These are phyloP conservation scores for Drosophila robusta DNA, from an alignment of 2,888 invertebrate species.

Conservation along the genomic window DNA sequence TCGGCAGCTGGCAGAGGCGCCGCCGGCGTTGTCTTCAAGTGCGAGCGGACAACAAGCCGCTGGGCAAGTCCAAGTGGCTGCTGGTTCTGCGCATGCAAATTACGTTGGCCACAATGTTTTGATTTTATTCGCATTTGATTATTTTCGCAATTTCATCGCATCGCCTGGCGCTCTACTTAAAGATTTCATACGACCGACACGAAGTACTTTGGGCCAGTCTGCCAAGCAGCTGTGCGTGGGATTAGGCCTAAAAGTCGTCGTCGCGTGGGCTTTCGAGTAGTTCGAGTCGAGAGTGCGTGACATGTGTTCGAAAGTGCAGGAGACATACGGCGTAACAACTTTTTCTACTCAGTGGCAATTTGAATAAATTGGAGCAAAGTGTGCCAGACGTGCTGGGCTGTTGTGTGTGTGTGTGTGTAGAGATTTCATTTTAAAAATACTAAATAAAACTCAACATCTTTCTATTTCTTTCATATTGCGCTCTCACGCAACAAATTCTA, in stretches of 20 bases:
- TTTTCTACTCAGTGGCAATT: constrained; percentile 19
- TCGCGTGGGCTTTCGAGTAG: constrained; percentile 55
- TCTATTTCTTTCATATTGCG: background rate
- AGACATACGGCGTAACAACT: constrained; percentile 31
- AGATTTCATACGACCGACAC: constrained; percentile 11
- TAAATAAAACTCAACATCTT: background rate
- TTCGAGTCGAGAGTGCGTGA: constrained; percentile 63
- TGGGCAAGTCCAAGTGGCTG: constrained; percentile 53
- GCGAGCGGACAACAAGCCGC: constrained; percentile 30
- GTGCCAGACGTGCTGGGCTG: constrained; percentile 35
- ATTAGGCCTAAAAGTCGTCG: constrained; percentile 30
- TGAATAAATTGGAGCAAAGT: constrained; percentile 24
- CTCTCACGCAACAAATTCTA: background rate
- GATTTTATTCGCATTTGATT: constrained; percentile 77
- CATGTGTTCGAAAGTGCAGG: constrained; percentile 63
- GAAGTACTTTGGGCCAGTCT: background rate
- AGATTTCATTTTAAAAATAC: constrained; percentile 9
- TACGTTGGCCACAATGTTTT: constrained; percentile 77
- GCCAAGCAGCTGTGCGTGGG: constrained; percentile 51
- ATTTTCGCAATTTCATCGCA: constrained; percentile 60
- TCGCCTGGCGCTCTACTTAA: constrained; percentile 51
- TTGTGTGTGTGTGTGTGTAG: background rate
- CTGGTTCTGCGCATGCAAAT: constrained; percentile 75
- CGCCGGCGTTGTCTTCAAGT: constrained; percentile 65
- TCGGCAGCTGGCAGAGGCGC: constrained; percentile 63